phyloP scores from a whole-genome alignment of 2,888 invertebrate genomes.

The Lissonota sp. region DNA sequence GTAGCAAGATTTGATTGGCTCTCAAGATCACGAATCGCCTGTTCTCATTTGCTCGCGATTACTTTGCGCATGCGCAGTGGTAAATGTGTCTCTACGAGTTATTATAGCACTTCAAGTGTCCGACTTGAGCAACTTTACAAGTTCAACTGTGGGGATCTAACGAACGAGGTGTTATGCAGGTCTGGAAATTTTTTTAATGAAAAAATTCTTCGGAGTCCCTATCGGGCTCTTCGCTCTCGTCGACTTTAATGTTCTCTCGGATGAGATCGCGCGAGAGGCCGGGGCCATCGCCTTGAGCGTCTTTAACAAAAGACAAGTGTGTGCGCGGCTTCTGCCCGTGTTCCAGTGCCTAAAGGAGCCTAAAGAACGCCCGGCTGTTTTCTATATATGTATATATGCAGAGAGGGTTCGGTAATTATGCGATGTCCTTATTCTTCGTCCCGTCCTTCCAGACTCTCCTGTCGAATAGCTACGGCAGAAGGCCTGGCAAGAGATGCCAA shows the following conservation, averaged over 20 bases:
- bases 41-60: constrained; percentile 2
- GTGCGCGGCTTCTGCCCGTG: not conserved
- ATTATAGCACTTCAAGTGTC: not conserved
- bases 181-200: constrained; percentile 55
- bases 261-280: constrained; percentile 26
- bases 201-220: constrained; percentile 52
- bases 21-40: not conserved
- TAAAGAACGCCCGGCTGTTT: not conserved
- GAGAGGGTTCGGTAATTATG: constrained; percentile 49
- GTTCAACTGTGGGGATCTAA: constrained; percentile 13
- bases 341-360: constrained; percentile 24
- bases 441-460: constrained; percentile 25
- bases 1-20: not conserved
- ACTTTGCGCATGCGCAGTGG: not conserved
- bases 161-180: constrained; percentile 33
- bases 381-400: constrained; percentile 18
- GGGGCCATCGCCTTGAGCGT: constrained; percentile 49
- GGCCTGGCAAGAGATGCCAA: constrained; percentile 21
- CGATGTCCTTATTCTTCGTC: constrained; percentile 45
- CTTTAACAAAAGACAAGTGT: constrained; percentile 52
- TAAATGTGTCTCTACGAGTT: not conserved
- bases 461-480: constrained; percentile 27
- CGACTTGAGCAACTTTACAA: not conserved
- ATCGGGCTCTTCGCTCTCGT: constrained; percentile 29
- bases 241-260: constrained; percentile 40